phyloP scores from a whole-genome alignment of 2,888 invertebrate genomes.

The Perizoma affinitatum region DNA sequence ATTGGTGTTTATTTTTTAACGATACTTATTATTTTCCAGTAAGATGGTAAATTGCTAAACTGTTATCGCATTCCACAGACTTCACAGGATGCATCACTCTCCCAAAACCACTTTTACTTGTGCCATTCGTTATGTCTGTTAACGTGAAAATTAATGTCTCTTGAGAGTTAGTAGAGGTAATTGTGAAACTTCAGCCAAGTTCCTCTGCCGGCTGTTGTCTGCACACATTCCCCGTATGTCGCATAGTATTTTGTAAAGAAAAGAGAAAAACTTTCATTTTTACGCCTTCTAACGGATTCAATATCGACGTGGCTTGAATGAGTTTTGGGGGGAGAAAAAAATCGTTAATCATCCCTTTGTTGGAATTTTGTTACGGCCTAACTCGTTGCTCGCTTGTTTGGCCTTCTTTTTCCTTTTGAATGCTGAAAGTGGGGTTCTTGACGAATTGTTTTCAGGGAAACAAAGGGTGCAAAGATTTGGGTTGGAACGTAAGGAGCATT shows the following conservation, averaged over 20 bases:
- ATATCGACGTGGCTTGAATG: slow-evolving; percentile 83
- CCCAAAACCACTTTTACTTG: slow-evolving; percentile 13
- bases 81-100: slow-evolving; percentile 6
- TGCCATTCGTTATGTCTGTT: slow-evolving; percentile 4
- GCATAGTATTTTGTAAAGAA: slow-evolving; percentile 64
- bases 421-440: slow-evolving; percentile 75
- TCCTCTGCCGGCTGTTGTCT: slow-evolving; percentile 31
- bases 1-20: slow-evolving; percentile 37
- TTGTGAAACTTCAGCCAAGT: slow-evolving; percentile 10
- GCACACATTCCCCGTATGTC: slow-evolving; percentile 50
- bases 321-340: slow-evolving; percentile 73
- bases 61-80: slow-evolving; percentile 4
- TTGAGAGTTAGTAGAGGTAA: neutral
- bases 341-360: slow-evolving; percentile 84
- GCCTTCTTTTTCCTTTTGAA: slow-evolving; percentile 79
- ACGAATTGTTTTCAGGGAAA: slow-evolving; percentile 79
- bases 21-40: slow-evolving; percentile 19
- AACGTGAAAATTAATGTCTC: slow-evolving; percentile 9
- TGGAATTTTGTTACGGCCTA: slow-evolving; percentile 83
- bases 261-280: slow-evolving; percentile 81
- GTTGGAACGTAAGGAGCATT: slow-evolving; percentile 48
- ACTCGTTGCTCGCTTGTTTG: slow-evolving; percentile 83
- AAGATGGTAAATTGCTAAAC: slow-evolving; percentile 3
- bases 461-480: slow-evolving; percentile 58
- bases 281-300: slow-evolving; percentile 82